Evolutionary conservation across 2,888 invertebrate genomes (phyloP).

Genomic region (Operophtera brumata): DNA sequence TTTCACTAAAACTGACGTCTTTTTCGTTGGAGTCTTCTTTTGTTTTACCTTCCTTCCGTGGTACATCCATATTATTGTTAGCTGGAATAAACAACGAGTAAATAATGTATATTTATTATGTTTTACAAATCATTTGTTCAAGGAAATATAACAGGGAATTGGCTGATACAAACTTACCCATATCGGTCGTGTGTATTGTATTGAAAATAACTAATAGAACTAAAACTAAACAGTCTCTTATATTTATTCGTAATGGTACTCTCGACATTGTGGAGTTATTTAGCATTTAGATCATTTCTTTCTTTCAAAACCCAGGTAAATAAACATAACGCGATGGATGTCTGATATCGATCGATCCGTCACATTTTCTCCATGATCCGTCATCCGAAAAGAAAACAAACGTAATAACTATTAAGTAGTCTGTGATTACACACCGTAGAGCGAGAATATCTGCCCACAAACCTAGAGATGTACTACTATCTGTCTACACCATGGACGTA

Average conservation of each 20-base stretch:
- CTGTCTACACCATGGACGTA: no score
- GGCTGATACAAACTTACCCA: constrained; percentile 55
- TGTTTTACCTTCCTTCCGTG: constrained; percentile 75
- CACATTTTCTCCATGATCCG: no score
- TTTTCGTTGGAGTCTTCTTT: constrained; percentile 67
- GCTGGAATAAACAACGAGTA: constrained; percentile 55
- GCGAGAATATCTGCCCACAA: no score
- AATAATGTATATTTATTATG: neutral
- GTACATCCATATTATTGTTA: constrained; percentile 78
- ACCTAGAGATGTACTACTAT: no score
- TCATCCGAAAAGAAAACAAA: no score
- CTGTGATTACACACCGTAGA: no score
- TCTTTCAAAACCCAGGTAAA: neutral
- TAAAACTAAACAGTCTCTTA: constrained; percentile 68
- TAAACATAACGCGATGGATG: no score
- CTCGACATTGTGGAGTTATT: constrained; percentile 48
- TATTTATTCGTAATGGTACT: constrained; percentile 57
- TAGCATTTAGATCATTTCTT: neutral
- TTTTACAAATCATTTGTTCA: no score
- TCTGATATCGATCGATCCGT: no score
- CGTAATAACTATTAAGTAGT: no score
- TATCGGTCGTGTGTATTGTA: constrained; percentile 72
- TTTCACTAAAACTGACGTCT: constrained; percentile 61
- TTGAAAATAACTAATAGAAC: constrained; percentile 72
- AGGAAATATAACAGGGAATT: no score